A percentile compares a stretch with the other conserved stretches of the same genome.
phyloP scores from a whole-genome alignment of 1,140 invertebrate genomes.

The Drosophila repletoides region DNA sequence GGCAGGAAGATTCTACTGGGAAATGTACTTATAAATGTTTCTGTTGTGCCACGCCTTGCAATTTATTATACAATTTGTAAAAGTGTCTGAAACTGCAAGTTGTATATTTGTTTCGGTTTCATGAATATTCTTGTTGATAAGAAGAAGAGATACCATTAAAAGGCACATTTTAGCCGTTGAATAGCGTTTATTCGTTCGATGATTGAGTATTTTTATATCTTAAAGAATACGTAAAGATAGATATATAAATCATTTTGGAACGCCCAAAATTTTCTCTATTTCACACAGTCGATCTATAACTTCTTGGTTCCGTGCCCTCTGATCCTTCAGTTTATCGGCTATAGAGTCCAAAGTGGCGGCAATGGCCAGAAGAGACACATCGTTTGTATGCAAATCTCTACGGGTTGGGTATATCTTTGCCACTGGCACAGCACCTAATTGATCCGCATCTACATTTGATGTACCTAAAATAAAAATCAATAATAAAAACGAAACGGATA shows the following conservation, averaged over 20 bases:
- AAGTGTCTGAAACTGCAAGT: slow-evolving; percentile 38
- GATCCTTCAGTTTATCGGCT: slow-evolving; percentile 53
- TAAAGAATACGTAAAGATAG: neutral
- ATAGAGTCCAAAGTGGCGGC: slow-evolving; percentile 61
- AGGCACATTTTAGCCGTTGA: neutral
- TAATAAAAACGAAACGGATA: neutral
- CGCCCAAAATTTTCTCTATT: slow-evolving; percentile 62
- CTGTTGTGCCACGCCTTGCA: slow-evolving; percentile 11
- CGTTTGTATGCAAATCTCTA: slow-evolving; percentile 53
- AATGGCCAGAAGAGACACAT: slow-evolving; percentile 53
- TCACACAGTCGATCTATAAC: slow-evolving; percentile 61
- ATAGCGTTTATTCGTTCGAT: neutral
- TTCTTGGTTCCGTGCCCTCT: slow-evolving; percentile 56
- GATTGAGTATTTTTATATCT: neutral
- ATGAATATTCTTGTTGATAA: neutral
- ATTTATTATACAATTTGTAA: slow-evolving; percentile 35
- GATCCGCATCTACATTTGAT: slow-evolving; percentile 7
- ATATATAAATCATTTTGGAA: slow-evolving; percentile 24
- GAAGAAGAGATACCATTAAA: no score
- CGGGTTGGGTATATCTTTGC: slow-evolving; percentile 55
- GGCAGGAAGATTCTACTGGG: slow-evolving; percentile 12
- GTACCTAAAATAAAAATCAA: neutral
- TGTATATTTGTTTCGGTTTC: slow-evolving; percentile 42
- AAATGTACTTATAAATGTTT: slow-evolving; percentile 16
- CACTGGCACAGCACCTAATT: slow-evolving; percentile 32